Base-by-base conservation (phyloP, 2,888 invertebrate species). In the Drosophila siamana region DNA sequence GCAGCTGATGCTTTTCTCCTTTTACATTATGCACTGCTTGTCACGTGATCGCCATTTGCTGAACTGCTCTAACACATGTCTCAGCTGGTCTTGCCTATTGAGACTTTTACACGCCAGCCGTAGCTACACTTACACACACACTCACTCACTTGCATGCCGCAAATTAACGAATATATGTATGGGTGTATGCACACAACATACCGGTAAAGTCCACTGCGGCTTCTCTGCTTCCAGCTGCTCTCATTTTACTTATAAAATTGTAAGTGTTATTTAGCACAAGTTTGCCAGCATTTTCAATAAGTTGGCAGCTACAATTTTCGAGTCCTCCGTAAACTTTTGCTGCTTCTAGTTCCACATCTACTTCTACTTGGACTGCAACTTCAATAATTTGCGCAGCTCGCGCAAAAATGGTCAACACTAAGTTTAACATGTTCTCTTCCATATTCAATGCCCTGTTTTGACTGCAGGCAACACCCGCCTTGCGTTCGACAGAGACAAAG, bases 201-300 rank as follows among this genome's bases (percentile, higher is more conserved):
- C 9, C 30, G 11, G 30, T 2, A 30, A 30, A 30, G 30, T 30
- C 30, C 36, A 38, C 15, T 38, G 36, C 7, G 36, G 13, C 36
- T 15, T 38, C 13, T 33, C 2, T 15, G 36, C 36, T 38, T 38
- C 13, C 36, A 38, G 36, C 36, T 38, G 36, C 36, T 15, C 36
- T 15, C 13, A 15, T 38, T 38, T 36, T 40, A 48, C 13, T 33
- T 33, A n/a, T 11, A n/a, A 28, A 26, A 24, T 22, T 4, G 22
- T 28, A 55, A 41, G 41, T 66, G 26, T 41, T 56, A 60, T 41
- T 72, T 56, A 50, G 54, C 66, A 38, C 41, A 78, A 74, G 78
- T 72, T 74, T 54, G 54, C 24, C 38, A 54, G 40, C 44, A 64
- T 78, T 68, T 78, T 78, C 69, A 78, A 78, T 76, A 76, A 74